phyloP scores from a whole-genome alignment of 2,888 invertebrate genomes.

The Alentia gelatinosa region DNA sequence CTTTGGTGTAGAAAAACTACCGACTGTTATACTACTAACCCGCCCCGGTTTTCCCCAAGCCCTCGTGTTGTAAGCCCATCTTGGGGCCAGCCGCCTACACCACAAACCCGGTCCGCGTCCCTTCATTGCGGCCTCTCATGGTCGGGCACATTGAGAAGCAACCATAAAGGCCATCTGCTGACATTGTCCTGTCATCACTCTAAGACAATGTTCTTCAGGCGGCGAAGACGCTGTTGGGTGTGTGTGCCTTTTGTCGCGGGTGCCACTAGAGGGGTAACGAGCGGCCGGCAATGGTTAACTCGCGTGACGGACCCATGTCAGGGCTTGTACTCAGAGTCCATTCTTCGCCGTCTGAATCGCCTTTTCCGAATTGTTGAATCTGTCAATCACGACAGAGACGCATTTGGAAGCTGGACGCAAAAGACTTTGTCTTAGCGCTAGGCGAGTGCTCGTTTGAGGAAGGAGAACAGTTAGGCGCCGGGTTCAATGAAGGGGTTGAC shows the following conservation, averaged over 20 bases:
- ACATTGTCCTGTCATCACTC: conserved; percentile 37
- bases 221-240: neutral
- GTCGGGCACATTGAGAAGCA: neutral
- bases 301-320: conserved; percentile 1
- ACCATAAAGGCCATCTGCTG: neutral
- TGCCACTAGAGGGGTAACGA: neutral
- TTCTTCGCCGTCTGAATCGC: neutral
- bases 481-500: neutral
- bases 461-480: neutral
- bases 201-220: conserved; percentile 34
- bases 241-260: neutral
- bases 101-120: neutral
- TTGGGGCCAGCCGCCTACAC: neutral
- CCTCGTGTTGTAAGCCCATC: too few relatives aligned
- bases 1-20: too few relatives aligned
- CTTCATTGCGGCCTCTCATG: conserved; percentile 5
- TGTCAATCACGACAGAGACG: conserved; percentile 22
- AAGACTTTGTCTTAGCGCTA: neutral
- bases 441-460: neutral
- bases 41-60: too few relatives aligned
- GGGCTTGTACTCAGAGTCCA: neutral
- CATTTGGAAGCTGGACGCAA: neutral
- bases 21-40: too few relatives aligned
- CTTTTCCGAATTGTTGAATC: neutral
- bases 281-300: neutral